Evolutionary conservation across 2,888 invertebrate species (phyloP), one percentile per base, ranked within the genome.

Genomic region (Lumbricus terrestris): DNA sequence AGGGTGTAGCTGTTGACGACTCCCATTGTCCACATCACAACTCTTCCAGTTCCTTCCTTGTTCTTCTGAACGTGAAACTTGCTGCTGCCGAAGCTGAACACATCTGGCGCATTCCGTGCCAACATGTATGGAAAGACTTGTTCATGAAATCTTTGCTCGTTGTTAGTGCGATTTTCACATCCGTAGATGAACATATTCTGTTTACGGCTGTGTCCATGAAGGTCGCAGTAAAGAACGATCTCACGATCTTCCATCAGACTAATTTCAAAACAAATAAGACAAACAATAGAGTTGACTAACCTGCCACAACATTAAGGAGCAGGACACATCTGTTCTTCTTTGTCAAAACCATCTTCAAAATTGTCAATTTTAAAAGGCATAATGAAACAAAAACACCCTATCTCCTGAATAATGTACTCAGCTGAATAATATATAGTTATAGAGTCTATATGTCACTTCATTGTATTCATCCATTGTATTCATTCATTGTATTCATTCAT

Each of bases 71-170:
- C 94, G 91, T 94, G 93, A 91, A 95, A 95, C 92, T 94, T 94
- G 92, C 95, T 95, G 82, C 94, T 94, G 88, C 93, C 92, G 91
- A 95, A 95, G 20, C 89, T 91, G 89, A 93, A 93, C 92, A 94
- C 94, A 88, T 94, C 94, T 82, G 95, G 94, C 83, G 94, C 93
- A 94, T 94, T 92, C 34, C 54, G 85, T 35, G 85, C 85, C 85
- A 85, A 85, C 85, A 85, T 85, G 23, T 85, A 85, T 34, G 98
- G 98, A 95, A 98, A 98, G 89, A 98, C 97, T 96, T 98, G 97
- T 94, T 98, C 98, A 92, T 97, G 97, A 90, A 98, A 96, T 93
- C 97, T 96, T 94, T 96, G 97, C 89, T 97, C 97, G 33, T 96
- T 96, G 93, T 96, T 96, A 93, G 97, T 92, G 47, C 93, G 92